Evolutionary conservation across 1,140 invertebrate genomes (phyloP).

Genomic region (Musca domestica): DNA sequence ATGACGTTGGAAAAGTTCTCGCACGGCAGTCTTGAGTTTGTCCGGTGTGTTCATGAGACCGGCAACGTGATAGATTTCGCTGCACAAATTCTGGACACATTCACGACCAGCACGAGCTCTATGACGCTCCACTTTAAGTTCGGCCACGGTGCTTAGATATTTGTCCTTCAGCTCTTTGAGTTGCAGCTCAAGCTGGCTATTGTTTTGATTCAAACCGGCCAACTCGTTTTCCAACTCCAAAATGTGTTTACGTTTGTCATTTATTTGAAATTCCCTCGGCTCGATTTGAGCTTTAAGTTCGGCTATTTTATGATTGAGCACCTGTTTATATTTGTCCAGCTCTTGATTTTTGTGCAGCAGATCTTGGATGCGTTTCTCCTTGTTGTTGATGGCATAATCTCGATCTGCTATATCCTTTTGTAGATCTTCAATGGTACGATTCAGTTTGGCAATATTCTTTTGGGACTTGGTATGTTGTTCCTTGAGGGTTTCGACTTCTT

Average conservation of each 20-base stretch:
- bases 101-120: conserved; percentile 65
- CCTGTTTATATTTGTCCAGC: conserved; percentile 87
- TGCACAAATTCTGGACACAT: conserved; percentile 71
- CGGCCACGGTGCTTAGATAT: conserved; percentile 65
- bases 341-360: conserved; percentile 82
- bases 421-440: conserved; percentile 73
- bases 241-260: conserved; percentile 76
- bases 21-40: conserved; percentile 75
- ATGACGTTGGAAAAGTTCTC: conserved; percentile 60
- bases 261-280: conserved; percentile 75
- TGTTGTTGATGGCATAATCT: conserved; percentile 77
- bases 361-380: conserved; percentile 81
- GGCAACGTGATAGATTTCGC: conserved; percentile 74
- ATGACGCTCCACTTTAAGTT: conserved; percentile 67
- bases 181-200: conserved; percentile 67
- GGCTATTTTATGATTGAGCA: conserved; percentile 84
- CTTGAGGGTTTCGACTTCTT: conserved; percentile 54
- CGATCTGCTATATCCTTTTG: conserved; percentile 75
- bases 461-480: conserved; percentile 69
- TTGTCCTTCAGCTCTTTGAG: conserved; percentile 75
- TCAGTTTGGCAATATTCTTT: conserved; percentile 66
- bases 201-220: conserved; percentile 62
- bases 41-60: conserved; percentile 73
- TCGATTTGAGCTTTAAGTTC: conserved; percentile 83
- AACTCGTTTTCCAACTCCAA: conserved; percentile 70